Percentiles rank a stretch among this genome's conserved stretches.
phyloP scores from a whole-genome alignment of 2,888 invertebrate genomes.

The Andrena bucephala region DNA sequence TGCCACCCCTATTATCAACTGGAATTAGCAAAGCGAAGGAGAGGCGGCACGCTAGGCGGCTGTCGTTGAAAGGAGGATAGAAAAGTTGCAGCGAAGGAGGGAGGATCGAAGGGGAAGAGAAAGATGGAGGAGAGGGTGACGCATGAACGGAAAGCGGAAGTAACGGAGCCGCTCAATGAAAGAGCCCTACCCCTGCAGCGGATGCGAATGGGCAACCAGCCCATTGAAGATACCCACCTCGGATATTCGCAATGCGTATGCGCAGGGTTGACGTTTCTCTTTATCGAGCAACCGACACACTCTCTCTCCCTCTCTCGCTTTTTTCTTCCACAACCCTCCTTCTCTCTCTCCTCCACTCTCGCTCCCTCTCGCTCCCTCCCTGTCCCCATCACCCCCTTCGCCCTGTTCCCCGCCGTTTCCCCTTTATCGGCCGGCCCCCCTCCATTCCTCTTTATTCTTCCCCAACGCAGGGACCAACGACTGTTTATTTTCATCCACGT shows the following conservation, averaged over 20 bases:
- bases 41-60: background rate
- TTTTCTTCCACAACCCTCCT: background rate
- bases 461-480: background rate
- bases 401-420: background rate
- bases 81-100: conserved; percentile 9
- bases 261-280: conserved; percentile 71
- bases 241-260: conserved; percentile 75
- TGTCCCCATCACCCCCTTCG: background rate
- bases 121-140: conserved; percentile 60
- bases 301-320: conserved; percentile 14
- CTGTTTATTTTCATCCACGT: conserved; percentile 30
- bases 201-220: conserved; percentile 80
- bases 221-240: conserved; percentile 78
- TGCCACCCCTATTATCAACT: too few relatives aligned
- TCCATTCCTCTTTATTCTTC: background rate
- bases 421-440: background rate
- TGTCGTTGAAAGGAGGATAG: conserved; percentile 6
- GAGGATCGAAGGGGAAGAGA: conserved; percentile 34
- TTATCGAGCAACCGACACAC: conserved; percentile 64
- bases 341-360: background rate
- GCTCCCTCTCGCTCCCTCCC: background rate
- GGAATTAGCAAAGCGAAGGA: background rate
- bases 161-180: conserved; percentile 81
- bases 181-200: conserved; percentile 76
- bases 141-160: conserved; percentile 81